Evolutionary conservation across 2,113 vertebrate species (phyloP).

Genomic region (Xenus cinereus): DNA sequence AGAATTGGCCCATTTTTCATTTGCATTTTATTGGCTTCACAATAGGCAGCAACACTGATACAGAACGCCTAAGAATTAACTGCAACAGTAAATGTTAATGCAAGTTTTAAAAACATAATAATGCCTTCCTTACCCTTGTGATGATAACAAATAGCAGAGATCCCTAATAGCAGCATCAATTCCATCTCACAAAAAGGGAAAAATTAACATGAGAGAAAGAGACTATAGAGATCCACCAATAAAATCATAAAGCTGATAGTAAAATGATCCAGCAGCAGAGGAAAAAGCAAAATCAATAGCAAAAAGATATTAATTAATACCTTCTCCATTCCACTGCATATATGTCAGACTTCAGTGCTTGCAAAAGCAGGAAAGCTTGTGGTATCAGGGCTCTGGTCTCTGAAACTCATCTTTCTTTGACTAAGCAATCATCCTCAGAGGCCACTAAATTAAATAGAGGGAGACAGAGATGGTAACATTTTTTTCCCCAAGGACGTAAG

Average conservation of each 20-base stretch:
- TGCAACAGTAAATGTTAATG: constrained; percentile 26
- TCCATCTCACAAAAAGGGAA: neutral
- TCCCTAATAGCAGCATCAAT: neutral
- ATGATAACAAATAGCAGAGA: neutral
- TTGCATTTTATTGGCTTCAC: constrained; percentile 49
- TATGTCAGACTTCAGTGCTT: neutral
- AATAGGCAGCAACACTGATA: constrained; percentile 15
- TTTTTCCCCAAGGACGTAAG: neutral
- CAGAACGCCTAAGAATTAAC: constrained; percentile 33
- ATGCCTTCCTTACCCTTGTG: neutral
- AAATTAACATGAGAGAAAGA: neutral
- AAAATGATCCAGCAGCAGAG: neutral
- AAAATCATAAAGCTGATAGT: neutral
- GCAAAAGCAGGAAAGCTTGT: neutral
- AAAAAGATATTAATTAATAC: constrained; percentile 5
- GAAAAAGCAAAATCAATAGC: constrained; percentile 31
- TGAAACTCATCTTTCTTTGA: neutral
- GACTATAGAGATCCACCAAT: neutral
- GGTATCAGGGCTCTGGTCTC: neutral
- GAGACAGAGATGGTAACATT: neutral
- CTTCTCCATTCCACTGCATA: neutral
- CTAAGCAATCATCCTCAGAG: neutral
- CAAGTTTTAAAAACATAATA: constrained; percentile 16
- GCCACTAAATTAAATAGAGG: neutral
- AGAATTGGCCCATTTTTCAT: constrained; percentile 47